A percentile compares a stretch with the other conserved stretches of the same genome.
Evolutionary conservation across 2,113 vertebrate genomes (phyloP).

Genomic region (Cephalopterus ornatus): DNA sequence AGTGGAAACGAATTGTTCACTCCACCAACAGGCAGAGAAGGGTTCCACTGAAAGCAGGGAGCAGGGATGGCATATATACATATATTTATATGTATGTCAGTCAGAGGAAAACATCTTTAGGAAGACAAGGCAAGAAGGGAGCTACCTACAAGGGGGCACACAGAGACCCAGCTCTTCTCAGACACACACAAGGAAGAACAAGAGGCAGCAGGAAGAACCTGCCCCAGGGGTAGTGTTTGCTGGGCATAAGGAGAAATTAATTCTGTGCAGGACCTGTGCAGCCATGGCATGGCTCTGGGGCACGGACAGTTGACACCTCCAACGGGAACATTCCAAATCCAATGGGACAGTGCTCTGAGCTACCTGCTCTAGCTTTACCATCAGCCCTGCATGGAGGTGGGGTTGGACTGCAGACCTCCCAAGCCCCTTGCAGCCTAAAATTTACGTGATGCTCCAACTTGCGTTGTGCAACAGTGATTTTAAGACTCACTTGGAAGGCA

Average conservation of each 20-base stretch:
- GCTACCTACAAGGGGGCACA: background rate
- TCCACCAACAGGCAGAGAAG: background rate
- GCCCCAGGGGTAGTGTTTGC: background rate
- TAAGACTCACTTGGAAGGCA: background rate
- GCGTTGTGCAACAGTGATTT: background rate
- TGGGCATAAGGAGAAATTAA: background rate
- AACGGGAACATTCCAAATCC: background rate
- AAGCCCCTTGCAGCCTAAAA: background rate
- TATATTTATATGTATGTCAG: background rate
- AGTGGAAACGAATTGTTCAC: background rate
- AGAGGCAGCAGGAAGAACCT: background rate
- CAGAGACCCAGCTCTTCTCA: background rate
- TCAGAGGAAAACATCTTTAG: background rate
- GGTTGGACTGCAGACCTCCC: background rate
- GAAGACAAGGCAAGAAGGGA: background rate
- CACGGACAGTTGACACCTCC: background rate
- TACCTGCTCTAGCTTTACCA: background rate
- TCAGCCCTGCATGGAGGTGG: background rate
- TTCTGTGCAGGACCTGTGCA: background rate
- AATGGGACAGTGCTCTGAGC: background rate
- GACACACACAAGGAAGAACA: background rate
- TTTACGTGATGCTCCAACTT: background rate
- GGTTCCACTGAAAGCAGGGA: background rate
- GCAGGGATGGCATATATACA: background rate
- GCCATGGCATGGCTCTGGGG: background rate